phyloP scores from a whole-genome alignment of 1,140 invertebrate species.

The Camponotus pennsylvanicus region DNA sequence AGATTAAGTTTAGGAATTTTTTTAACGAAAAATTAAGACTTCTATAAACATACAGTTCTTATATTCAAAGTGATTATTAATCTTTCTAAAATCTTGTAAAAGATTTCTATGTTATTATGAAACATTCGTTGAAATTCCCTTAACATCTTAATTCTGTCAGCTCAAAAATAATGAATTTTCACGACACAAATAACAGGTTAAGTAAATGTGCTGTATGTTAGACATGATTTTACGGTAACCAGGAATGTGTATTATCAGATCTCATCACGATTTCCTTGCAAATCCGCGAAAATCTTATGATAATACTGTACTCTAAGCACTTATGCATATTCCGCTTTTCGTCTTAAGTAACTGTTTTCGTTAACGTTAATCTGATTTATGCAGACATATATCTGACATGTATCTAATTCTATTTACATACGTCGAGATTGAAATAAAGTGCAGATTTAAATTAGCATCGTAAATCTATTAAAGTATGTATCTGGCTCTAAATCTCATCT shows the following conservation, averaged over 20 bases:
- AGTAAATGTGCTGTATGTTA: slow-evolving; percentile 17
- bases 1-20: neutral
- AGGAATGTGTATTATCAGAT: slow-evolving; percentile 55
- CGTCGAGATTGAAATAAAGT: slow-evolving; percentile 17
- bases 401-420: slow-evolving; percentile 14
- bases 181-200: slow-evolving; percentile 11
- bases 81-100: no score
- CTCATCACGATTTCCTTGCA: slow-evolving; percentile 56
- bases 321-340: slow-evolving; percentile 36
- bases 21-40: no score
- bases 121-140: neutral
- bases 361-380: slow-evolving; percentile 56
- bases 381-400: neutral
- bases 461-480: neutral
- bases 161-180: neutral
- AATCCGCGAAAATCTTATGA: slow-evolving; percentile 70
- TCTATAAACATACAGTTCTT: no score
- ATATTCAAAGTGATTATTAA: no score
- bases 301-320: slow-evolving; percentile 64
- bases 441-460: slow-evolving; percentile 19
- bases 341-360: slow-evolving; percentile 57
- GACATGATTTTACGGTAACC: slow-evolving; percentile 7
- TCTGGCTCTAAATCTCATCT: slow-evolving; percentile 11
- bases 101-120: no score
- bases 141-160: neutral